Base-by-base conservation (phyloP, 2,113 vertebrate genomes). In the Gavialis gangeticus region DNA sequence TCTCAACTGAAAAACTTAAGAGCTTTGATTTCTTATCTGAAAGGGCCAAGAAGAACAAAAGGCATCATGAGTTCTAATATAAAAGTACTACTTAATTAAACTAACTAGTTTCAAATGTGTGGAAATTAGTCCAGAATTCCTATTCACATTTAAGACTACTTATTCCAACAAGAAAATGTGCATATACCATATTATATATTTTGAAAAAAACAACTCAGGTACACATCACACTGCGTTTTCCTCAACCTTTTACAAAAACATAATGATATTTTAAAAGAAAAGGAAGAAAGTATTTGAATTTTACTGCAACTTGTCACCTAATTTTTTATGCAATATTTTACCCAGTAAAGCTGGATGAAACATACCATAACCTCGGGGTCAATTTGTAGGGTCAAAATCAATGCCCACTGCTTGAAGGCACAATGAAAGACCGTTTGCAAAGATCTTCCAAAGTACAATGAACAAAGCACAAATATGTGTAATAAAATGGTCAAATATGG, bases 101-200 rank as follows among this genome's bases (percentile, higher is more conserved):
- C 60, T 73, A 66, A 60, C 73, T 46, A 3, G 67, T 79, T 80
- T 86, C 82, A 86, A 92, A 80, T 22, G 34, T 28, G 60, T 4
- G 78, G 24, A 91, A 91, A 75, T 34, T 73, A 83, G 10, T 57
- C 92, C 84, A 64, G 79, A 60, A 81, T 85, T 80, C 46, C 37
- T 75, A 87, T 77, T 55, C 30, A 75, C 34, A 82, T 79, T 67
- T 84, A 94, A 91, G 75, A 34, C n/a, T 67, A 89, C 92, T 84
- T 78, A 67, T 57, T 86, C 80, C 9, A 75, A 13, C 55, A 75
- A 62, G 64, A 28, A 58, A 88, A 81, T 3, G 55, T 1, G 8
- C 5, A 4, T 46, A 54, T 83, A 94, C 84, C 75, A 46, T 82
- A 27, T 56, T 4, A 64, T 60, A 22, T 77, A n/a, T 54, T 91